These are phyloP conservation scores for Physeter macrocephalus DNA, from an alignment of 2,113 vertebrate genomes.

Conservation along the genomic window DNA sequence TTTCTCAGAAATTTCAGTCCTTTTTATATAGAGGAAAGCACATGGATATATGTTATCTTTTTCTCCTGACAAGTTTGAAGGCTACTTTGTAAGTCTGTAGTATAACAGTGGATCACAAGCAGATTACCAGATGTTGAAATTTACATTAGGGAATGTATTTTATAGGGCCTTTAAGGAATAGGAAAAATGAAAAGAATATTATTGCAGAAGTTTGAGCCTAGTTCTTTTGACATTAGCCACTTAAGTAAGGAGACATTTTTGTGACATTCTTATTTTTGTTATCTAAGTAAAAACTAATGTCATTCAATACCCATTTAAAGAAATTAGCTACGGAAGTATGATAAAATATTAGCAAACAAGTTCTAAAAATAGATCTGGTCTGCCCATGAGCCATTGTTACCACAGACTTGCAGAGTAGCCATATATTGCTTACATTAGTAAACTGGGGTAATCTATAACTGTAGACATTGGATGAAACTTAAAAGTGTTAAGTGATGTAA, in stretches of 20 bases:
- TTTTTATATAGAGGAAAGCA: not conserved
- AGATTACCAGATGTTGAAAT: not conserved
- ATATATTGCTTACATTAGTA: not conserved
- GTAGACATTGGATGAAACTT: not conserved
- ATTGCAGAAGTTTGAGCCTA: not conserved
- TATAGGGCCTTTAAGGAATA: not conserved
- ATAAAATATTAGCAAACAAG: not conserved
- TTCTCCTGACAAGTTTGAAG: not conserved
- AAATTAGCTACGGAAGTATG: not conserved
- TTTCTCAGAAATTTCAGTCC: not conserved
- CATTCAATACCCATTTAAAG: not conserved
- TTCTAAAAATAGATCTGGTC: not conserved
- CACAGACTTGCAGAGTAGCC: not conserved
- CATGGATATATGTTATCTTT: not conserved
- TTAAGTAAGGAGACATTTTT: not conserved
- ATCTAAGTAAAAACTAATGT: not conserved
- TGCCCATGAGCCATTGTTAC: not conserved
- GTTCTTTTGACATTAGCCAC: not conserved
- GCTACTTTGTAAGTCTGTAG: not conserved
- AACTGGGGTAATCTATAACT: not conserved
- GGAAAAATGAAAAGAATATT: not conserved
- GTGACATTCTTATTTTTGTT: not conserved
- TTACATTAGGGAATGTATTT: slow-evolving; percentile 4
- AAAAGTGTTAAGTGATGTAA: not conserved
- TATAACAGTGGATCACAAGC: not conserved